Percentiles rank a stretch among this genome's conserved stretches.
These are phyloP conservation scores for Python bivittatus DNA, from an alignment of 2,113 vertebrate species.

Conservation along the genomic window DNA sequence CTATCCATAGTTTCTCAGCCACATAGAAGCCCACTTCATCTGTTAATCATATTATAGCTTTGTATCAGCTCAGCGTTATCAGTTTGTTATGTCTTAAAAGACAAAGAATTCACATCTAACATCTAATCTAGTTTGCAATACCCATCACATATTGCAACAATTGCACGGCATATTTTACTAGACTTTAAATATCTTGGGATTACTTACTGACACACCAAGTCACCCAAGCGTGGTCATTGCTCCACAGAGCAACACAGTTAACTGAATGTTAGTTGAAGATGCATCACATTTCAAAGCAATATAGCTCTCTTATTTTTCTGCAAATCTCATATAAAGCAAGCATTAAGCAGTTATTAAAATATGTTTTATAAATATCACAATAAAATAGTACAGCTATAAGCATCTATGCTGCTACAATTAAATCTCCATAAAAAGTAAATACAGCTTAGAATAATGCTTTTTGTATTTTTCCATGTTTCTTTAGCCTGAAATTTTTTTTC, in stretches of 20 bases:
- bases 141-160: not conserved
- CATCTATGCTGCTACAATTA: not conserved
- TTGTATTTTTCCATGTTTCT: not conserved
- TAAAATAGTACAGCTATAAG: not conserved
- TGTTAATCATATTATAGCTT: not conserved
- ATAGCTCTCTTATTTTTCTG: not conserved
- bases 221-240: not conserved
- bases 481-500: not conserved
- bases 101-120: not conserved
- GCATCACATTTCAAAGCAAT: not conserved
- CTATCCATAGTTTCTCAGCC: fast-evolving
- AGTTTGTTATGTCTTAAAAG: not conserved
- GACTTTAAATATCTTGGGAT: not conserved
- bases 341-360: not conserved
- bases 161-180: not conserved
- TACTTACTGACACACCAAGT: not conserved
- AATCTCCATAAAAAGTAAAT: not conserved
- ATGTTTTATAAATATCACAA: not conserved
- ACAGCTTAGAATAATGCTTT: not conserved
- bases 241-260: not conserved
- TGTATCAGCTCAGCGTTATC: not conserved
- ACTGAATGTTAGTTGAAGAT: not conserved
- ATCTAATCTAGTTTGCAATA: not conserved
- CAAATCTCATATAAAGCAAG: not conserved
- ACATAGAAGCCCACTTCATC: not conserved